Evolutionary conservation across 2,797 vertebrate genomes (phyloP).

Genomic region (Protosalanx chinensis): DNA sequence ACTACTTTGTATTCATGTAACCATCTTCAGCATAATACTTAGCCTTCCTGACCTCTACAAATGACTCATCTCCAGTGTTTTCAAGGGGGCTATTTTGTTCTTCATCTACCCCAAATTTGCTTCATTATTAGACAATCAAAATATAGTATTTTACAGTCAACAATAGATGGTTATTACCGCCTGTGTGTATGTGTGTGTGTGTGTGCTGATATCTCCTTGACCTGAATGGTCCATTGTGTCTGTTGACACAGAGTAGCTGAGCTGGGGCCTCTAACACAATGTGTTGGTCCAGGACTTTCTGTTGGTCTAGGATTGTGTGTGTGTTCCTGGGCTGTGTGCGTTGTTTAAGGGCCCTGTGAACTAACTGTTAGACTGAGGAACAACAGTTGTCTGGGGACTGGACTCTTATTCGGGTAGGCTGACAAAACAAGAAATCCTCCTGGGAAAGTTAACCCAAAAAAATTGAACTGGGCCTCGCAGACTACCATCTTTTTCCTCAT

Average conservation of each 20-base stretch:
- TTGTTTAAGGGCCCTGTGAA: constrained; percentile 9
- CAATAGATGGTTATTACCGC: constrained; percentile 44
- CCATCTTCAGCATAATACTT: not conserved
- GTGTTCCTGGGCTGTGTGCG: not conserved
- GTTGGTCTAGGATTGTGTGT: not conserved
- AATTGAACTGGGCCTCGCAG: not conserved
- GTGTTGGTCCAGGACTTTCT: not conserved
- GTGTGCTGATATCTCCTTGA: constrained; percentile 38
- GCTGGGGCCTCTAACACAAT: constrained; percentile 41
- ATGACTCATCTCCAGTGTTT: not conserved
- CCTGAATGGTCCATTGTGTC: constrained; percentile 63
- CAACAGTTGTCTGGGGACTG: constrained; percentile 30
- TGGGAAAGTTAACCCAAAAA: not conserved
- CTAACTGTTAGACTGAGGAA: constrained; percentile 12
- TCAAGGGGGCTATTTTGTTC: constrained; percentile 10
- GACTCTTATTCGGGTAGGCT: constrained; percentile 16
- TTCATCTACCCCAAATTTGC: constrained; percentile 24
- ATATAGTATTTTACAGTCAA: constrained; percentile 33
- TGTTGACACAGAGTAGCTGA: constrained; percentile 52
- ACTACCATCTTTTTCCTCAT: constrained; percentile 8
- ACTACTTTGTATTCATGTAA: not conserved
- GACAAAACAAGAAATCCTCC: not conserved
- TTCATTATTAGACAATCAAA: constrained; percentile 45
- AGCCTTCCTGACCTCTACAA: constrained; percentile 1
- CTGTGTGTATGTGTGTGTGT: constrained; percentile 18